Conservation (phyloP, 2,888 invertebrate genomes). For the Argyresthia goedartella region DNA sequence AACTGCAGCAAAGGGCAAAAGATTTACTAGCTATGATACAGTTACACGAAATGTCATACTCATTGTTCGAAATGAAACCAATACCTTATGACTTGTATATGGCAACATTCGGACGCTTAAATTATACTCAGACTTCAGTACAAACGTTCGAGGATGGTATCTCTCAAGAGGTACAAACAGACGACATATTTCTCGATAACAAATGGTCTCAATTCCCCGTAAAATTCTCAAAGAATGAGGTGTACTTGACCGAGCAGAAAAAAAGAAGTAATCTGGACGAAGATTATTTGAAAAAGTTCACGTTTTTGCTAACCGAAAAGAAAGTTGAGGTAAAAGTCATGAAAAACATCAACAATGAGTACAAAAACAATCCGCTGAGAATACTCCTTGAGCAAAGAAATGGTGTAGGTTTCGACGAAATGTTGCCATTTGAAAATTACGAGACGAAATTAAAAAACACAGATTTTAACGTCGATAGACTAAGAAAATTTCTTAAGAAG, state of each 20-base stretch:
- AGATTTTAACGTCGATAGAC: slow-evolving; percentile 27
- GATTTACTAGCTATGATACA: slow-evolving; percentile 54
- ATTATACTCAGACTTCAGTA: slow-evolving; percentile 45
- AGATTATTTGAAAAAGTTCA: slow-evolving; percentile 37
- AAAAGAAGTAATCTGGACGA: slow-evolving; percentile 20
- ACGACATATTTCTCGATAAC: slow-evolving; percentile 29
- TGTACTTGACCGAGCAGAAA: slow-evolving; percentile 22
- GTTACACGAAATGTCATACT: slow-evolving; percentile 54
- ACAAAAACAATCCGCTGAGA: slow-evolving; percentile 38
- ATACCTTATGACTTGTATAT: slow-evolving; percentile 54
- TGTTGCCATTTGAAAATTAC: slow-evolving; percentile 42
- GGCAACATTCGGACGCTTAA: slow-evolving; percentile 44
- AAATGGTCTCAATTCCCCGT: slow-evolving; percentile 62
- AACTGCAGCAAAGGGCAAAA: slow-evolving; percentile 40
- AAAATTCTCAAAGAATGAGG: slow-evolving; percentile 40
- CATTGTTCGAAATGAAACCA: slow-evolving; percentile 58
- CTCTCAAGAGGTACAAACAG: slow-evolving; percentile 48
- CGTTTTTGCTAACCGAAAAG: slow-evolving; percentile 23
- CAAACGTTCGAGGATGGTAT: slow-evolving; percentile 61
- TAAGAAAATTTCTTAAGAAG: slow-evolving; percentile 46
- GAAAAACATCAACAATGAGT: slow-evolving; percentile 26
- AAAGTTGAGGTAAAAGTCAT: slow-evolving; percentile 16
- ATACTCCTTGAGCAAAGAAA: slow-evolving; percentile 56
- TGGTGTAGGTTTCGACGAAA: slow-evolving; percentile 41
- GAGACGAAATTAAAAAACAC: slow-evolving; percentile 38